Evolutionary conservation across 1,140 invertebrate genomes (phyloP), one percentile per base, ranked within the genome.

Genomic region (Heliconius melpomene): DNA sequence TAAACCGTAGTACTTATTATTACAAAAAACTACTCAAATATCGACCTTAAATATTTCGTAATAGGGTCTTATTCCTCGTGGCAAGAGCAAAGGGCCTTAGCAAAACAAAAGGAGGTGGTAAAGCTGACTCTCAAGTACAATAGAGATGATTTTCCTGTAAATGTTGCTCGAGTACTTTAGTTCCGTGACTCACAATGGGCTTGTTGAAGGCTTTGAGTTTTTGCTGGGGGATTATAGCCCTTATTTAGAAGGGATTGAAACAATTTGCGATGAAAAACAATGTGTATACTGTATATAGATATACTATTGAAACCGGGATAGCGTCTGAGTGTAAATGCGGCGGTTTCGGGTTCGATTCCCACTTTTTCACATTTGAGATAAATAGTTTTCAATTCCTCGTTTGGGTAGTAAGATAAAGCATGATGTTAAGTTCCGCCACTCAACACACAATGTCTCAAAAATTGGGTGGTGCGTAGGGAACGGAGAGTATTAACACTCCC

Each of bases 1-100:
- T 75, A 75, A 79, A 79, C 78, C 77, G 26, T 36, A 71, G 52
- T 52, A 52, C 74, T 54, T 23, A 66, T 7, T 20, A 50, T 74
- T 46, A 18, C 18, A 57, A 75, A n/a, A 9, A 20, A n/a, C 9
- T 60, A 60, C 7, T 70, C 32, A 18, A 72, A 71, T 46, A 54
- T 18, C 13, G 32, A 71, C 77, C 71, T 13, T 52, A 78, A 36
- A 2, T 8, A 29, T 13, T 38, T 29, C 1, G 1, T 0, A 11
- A 73, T 72, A 78, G 3, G 71, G 8, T 54, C 36, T 26, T 57
- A 16, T 38, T 40, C 60, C 16, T 1, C 3, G 32, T 66, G 74
- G 20, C 23, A 38, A 5, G 8, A n/a, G 13, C 26, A 20, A 74
- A 74, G 23, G n/a, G 60, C 60, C 26, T n/a, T 66, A 66, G 26